Evolutionary conservation across 2,113 vertebrate species (phyloP).

Genomic region (Marcusenius ussheri): DNA sequence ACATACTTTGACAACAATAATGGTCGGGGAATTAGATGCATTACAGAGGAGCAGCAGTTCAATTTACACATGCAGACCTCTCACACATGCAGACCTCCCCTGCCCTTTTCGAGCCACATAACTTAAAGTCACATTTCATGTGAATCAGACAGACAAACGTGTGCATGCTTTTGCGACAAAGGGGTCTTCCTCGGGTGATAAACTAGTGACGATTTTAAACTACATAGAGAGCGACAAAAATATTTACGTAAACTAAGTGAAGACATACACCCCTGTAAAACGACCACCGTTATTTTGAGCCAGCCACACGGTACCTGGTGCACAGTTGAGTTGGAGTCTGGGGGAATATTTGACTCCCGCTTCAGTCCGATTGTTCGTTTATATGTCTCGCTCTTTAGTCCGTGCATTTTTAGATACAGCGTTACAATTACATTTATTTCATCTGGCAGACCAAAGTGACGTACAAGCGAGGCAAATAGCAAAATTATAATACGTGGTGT

Average conservation of each 20-base stretch:
- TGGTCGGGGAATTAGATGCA: background rate
- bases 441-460: background rate
- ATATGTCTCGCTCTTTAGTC: background rate
- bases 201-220: too few relatives aligned
- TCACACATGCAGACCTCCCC: background rate
- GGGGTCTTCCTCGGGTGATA: background rate
- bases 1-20: background rate
- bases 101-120: background rate
- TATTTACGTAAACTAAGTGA: background rate
- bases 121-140: background rate
- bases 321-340: background rate
- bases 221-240: background rate
- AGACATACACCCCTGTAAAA: background rate
- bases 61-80: background rate
- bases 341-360: background rate
- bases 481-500: background rate
- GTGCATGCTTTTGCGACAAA: background rate
- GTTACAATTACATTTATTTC: background rate
- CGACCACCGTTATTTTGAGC: background rate
- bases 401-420: background rate
- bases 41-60: background rate
- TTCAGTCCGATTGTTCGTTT: background rate
- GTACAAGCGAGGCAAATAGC: background rate
- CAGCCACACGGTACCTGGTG: background rate
- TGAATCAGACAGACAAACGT: background rate